These are phyloP conservation scores for Oopsacas minuta DNA, from an alignment of 37 sponge, comb jelly and placozoan species.

Conservation along the genomic window DNA sequence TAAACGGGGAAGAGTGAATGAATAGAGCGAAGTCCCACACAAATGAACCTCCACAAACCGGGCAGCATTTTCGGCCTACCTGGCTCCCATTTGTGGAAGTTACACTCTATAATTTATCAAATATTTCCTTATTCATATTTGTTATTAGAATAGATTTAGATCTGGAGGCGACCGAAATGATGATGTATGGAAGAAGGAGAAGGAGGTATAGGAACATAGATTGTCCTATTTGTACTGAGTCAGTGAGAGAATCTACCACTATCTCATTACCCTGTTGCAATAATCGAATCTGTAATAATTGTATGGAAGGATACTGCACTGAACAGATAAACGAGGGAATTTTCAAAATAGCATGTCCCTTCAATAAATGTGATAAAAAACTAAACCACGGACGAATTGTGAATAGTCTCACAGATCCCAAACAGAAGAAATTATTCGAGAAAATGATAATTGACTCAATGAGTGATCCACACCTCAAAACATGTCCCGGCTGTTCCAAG, in stretches of 20 bases:
- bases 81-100: not conserved
- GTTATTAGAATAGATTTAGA: too few species aligned
- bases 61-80: too few species aligned
- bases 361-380: slow-evolving; percentile 30
- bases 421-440: not conserved
- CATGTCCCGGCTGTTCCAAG: not conserved
- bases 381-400: not conserved
- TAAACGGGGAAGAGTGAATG: too few species aligned
- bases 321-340: slow-evolving; percentile 31
- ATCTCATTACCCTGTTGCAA: slow-evolving; percentile 31
- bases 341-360: slow-evolving; percentile 37
- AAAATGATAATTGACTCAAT: not conserved
- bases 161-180: not conserved
- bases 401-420: not conserved
- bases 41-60: too few species aligned
- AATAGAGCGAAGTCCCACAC: too few species aligned
- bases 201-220: not conserved
- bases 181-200: not conserved
- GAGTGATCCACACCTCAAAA: not conserved
- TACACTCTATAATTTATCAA: not conserved
- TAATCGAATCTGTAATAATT: slow-evolving; percentile 25
- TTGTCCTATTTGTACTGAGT: not conserved
- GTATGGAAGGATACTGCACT: slow-evolving; percentile 24
- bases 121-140: too few species aligned
- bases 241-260: not conserved